Evolutionary conservation across 2,888 invertebrate species (phyloP), one percentile per base, ranked within the genome.

Genomic region (Glaucopsyche alexis): DNA sequence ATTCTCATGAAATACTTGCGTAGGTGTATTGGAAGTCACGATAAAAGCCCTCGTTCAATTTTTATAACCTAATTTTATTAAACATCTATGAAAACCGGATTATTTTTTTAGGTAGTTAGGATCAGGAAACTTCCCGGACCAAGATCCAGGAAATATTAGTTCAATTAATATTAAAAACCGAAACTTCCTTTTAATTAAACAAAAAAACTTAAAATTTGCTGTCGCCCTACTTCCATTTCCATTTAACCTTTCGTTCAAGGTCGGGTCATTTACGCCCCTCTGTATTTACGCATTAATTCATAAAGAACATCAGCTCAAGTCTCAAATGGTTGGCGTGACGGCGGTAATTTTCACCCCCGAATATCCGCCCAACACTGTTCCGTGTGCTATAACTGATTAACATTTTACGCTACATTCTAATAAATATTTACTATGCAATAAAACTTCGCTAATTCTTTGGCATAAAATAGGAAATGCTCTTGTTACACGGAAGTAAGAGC

Each of bases 271-370:
- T 60, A 38, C 60, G 38, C 29, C 29, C 60, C 60, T 42, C 52
- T 19, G 55, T 65, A 38, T 69, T 47, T 69, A 69, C 69, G 49
- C 69, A 69, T 69, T 69, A 69, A 69, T 69, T 69, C 29, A 69
- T 49, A 69, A 69, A 49, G 69, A 69, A 69, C 69, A 69, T 47
- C 47, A 29, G 49, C 69, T 69, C 45, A 67, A 67, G 45, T 67
- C 67, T 67, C 69, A 47, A 69, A 69, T 69, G 69, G 69, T 19
- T 69, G 69, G 47, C 69, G 69, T 69, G 69, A 29, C 29, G 47
- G 45, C 14, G 29, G 69, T 19, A 47, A 47, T 69, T 67, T 66
- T 67, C 11, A 67, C 69, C 69, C 29, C 69, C 49, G 47, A 29
- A 69, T 47, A 49, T 69, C 67, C 69, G 47, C 29, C 49, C 69